Conservation (phyloP, 2,113 vertebrate species). For the Forbesichthys agassizii region DNA sequence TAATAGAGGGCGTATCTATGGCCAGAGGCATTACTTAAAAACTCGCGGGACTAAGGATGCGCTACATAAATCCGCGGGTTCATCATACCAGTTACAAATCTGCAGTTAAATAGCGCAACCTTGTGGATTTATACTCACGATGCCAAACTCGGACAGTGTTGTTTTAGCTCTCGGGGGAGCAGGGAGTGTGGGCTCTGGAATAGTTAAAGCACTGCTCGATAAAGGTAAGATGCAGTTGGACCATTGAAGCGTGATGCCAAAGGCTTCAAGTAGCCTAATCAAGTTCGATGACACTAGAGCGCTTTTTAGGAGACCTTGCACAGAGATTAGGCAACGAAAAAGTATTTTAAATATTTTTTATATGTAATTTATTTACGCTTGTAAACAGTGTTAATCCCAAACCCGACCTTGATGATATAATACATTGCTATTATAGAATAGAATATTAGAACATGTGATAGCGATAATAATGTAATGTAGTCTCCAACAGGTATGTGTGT, state of each 20-base stretch:
- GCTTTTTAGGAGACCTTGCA: neutral
- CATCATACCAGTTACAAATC: neutral
- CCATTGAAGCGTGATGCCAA: neutral
- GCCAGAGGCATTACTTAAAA: constrained; percentile 51
- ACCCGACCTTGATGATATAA: constrained; percentile 28
- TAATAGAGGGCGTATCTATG: constrained; percentile 46
- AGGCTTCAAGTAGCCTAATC: neutral
- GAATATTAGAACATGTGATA: constrained; percentile 11
- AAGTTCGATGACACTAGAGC: neutral
- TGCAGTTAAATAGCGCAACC: neutral
- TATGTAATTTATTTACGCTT: too few relatives aligned
- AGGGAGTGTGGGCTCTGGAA: constrained; percentile 80
- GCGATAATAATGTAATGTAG: constrained; percentile 4
- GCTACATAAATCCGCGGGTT: neutral
- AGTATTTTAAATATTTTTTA: too few relatives aligned
- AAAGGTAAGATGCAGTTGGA: constrained; percentile 72
- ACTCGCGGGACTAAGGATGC: constrained; percentile 21
- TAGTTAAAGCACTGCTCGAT: constrained; percentile 80
- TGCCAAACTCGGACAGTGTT: constrained; percentile 78
- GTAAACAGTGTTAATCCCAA: constrained; percentile 9
- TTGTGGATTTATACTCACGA: constrained; percentile 36
- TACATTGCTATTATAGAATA: constrained; percentile 19
- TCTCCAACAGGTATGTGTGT: neutral
- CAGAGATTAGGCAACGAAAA: neutral
- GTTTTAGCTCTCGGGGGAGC: constrained; percentile 82